phyloP scores from a whole-genome alignment of 2,113 vertebrate species.

The Callithrix jacchus region DNA sequence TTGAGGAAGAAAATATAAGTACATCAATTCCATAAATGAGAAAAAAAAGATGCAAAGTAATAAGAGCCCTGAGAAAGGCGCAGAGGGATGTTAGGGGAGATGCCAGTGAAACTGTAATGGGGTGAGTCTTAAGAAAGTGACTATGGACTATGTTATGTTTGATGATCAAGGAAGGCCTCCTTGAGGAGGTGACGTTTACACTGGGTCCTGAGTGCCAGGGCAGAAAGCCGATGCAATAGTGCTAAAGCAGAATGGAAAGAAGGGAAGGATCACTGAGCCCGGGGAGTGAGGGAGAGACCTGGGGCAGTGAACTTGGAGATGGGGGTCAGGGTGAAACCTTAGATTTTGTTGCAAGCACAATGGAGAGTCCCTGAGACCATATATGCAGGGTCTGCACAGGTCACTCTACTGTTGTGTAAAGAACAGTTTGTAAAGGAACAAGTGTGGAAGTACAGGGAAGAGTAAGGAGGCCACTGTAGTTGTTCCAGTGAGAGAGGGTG shows the following conservation, averaged over 20 bases:
- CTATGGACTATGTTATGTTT: neutral
- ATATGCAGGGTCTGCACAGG: neutral
- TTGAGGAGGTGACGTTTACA: neutral
- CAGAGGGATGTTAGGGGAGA: neutral
- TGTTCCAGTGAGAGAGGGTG: neutral
- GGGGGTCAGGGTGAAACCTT: rapidly evolving
- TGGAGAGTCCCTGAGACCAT: neutral
- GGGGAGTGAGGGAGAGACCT: neutral
- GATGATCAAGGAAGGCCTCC: neutral
- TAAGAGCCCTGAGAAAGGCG: neutral
- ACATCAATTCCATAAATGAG: neutral
- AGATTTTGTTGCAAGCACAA: neutral
- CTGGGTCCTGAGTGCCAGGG: neutral
- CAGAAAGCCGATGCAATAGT: too few species aligned
- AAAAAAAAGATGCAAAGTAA: neutral
- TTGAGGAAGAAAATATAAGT: neutral
- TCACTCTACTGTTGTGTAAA: neutral
- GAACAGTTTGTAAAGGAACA: neutral
- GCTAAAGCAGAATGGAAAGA: neutral
- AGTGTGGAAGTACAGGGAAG: neutral
- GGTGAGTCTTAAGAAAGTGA: neutral
- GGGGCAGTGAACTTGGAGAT: neutral
- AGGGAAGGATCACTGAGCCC: neutral
- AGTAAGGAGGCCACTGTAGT: neutral
- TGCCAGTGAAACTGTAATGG: neutral